Base-by-base conservation (phyloP, 2,113 vertebrate genomes). In the Cyphotilapia sp. region DNA sequence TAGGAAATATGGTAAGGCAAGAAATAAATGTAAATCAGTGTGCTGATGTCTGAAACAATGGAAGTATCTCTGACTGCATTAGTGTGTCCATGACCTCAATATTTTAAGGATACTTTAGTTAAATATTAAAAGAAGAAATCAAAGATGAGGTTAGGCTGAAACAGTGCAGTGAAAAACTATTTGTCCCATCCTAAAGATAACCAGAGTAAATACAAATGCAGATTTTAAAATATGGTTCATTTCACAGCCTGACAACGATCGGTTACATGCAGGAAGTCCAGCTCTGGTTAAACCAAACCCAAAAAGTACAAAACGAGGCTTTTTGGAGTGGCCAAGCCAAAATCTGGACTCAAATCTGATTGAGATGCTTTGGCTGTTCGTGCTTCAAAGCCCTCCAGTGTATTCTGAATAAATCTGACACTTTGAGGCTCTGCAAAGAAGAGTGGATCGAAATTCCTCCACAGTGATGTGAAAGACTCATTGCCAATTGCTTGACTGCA, bases 71-170 rank as follows among this genome's bases (percentile, higher is more conserved):
- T 82, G 81, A 40, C 81, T 83, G 85, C 59, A 57, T 84, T 51
- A 56, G 71, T 57, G 78, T 74, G 57, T 80, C 59, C 81, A 78
- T 24, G 38, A 71, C 38, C 13, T 71, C 5, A 42, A 45, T 57
- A 80, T 83, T 87, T 88, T 91, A 80, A 89, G 87, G 89, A 45
- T 17, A 13, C 57, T 51, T 63, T 51, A 83, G 85, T 93, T 92
- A 91, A 92, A 93, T 88, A 91, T 93, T 91, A 91, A 91, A 88
- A 27, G 81, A 69, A 24, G 22, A 45, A 69, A 59, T 16, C 4
- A 19, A 87, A 24, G 22, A 40, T 35, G n/a, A 81, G 6, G 7
- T 22, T 22, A 42, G 66, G 66, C 38, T 71, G 61, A 66, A 66
- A 66, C 33, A 13, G 35, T 22, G 35, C 33, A 40, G 1, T 40